These are phyloP conservation scores for Nomada goodeniana DNA, from an alignment of 2,888 invertebrate genomes.

Conservation along the genomic window DNA sequence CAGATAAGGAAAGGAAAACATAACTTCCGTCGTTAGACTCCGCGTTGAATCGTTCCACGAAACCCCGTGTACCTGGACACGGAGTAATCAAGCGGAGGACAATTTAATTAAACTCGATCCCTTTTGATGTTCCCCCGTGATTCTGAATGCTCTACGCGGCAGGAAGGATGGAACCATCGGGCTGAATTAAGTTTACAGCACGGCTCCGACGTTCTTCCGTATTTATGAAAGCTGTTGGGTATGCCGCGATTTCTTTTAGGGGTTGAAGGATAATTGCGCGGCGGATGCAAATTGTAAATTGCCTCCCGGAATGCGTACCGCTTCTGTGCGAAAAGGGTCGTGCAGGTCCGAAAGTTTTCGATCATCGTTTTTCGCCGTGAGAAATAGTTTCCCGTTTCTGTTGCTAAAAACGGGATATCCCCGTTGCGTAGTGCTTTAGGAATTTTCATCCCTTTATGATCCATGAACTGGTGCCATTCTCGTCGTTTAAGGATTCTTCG, in stretches of 20 bases:
- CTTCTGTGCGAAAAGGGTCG: too few relatives aligned
- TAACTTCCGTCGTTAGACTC: slow-evolving; percentile 21
- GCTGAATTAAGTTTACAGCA: background rate
- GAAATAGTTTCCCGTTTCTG: too few relatives aligned
- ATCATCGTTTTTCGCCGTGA: too few relatives aligned
- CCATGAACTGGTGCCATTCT: too few relatives aligned
- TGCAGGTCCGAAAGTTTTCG: too few relatives aligned
- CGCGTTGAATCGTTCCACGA: slow-evolving; percentile 8
- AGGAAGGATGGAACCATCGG: too few relatives aligned
- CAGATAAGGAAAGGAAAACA: slow-evolving; percentile 49
- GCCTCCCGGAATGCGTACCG: too few relatives aligned
- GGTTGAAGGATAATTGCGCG: background rate
- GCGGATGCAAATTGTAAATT: background rate
- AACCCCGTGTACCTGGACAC: slow-evolving; percentile 16
- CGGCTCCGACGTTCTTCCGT: background rate
- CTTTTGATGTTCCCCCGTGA: background rate
- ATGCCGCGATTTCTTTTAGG: background rate
- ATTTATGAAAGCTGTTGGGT: background rate
- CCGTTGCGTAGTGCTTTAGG: too few relatives aligned
- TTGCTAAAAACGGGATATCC: too few relatives aligned
- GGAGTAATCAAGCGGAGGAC: slow-evolving; percentile 12
- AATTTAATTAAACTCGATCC: slow-evolving; percentile 46
- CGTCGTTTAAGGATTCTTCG: too few relatives aligned
- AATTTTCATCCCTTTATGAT: too few relatives aligned
- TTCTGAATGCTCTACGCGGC: too few relatives aligned